These are phyloP conservation scores for Drosophila sp. DNA, from an alignment of 1,140 invertebrate genomes.

Conservation along the genomic window DNA sequence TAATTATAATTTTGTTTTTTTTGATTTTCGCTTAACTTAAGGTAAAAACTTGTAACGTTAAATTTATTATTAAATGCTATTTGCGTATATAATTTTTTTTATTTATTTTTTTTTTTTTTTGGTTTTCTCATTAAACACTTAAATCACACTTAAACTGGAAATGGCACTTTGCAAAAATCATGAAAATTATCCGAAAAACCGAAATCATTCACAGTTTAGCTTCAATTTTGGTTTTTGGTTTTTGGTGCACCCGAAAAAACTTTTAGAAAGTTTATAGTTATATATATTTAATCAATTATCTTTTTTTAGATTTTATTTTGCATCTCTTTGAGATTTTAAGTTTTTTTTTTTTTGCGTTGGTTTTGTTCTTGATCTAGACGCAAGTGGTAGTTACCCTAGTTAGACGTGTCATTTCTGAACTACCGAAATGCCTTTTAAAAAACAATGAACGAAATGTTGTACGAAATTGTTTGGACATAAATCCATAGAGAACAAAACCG, in stretches of 20 bases:
- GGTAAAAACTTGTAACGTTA: constrained; percentile 2
- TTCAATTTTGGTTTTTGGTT: constrained; percentile 20
- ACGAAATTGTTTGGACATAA: constrained; percentile 96
- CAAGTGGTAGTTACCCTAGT: constrained; percentile 84
- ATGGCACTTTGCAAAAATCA: constrained; percentile 53
- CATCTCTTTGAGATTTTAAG: not conserved
- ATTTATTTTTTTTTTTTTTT: not conserved
- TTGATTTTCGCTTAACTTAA: not conserved
- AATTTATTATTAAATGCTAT: constrained; percentile 1
- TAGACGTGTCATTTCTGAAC: constrained; percentile 83
- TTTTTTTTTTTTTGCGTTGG: not conserved
- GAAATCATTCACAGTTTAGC: constrained; percentile 50
- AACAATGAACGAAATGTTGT: constrained; percentile 92
- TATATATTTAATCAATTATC: not conserved
- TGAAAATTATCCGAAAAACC: not conserved
- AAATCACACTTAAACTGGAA: constrained; percentile 44
- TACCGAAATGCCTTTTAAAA: constrained; percentile 84
- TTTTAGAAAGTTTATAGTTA: constrained; percentile 68
- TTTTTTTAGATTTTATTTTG: not conserved
- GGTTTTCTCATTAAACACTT: not conserved
- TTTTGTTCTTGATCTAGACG: constrained; percentile 68
- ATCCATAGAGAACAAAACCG: constrained; percentile 97
- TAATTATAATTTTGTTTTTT: not conserved
- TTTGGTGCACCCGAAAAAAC: constrained; percentile 41
- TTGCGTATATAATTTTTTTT: constrained; percentile 13